These are phyloP conservation scores for Zingel zingel DNA, from an alignment of 2,113 vertebrate genomes.

Conservation along the genomic window DNA sequence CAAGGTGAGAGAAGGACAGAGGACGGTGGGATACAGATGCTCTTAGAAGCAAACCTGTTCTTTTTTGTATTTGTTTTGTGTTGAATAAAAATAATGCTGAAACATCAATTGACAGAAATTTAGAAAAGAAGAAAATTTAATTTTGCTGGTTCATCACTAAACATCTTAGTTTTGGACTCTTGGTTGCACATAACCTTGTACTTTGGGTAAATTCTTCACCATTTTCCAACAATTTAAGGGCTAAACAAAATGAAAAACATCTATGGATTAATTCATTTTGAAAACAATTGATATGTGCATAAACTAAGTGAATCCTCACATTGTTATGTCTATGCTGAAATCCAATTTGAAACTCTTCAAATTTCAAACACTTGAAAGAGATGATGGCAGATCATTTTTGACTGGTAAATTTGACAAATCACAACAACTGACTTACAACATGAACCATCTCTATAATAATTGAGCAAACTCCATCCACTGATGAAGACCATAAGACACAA, in stretches of 20 bases:
- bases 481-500: background rate
- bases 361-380: background rate
- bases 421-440: background rate
- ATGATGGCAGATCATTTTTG: background rate
- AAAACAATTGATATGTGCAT: background rate
- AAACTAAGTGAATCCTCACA: background rate
- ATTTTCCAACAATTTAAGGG: background rate
- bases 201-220: background rate
- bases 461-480: background rate
- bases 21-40: conserved; percentile 13
- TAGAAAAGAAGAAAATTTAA: background rate
- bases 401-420: background rate
- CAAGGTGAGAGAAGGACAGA: conserved; percentile 47
- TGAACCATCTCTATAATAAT: background rate
- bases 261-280: background rate
- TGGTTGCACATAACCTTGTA: background rate
- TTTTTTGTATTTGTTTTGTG: background rate
- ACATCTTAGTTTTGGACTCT: background rate
- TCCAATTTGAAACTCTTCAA: background rate
- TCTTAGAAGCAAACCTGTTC: background rate
- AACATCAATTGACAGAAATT: background rate
- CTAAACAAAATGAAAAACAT: background rate
- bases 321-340: background rate
- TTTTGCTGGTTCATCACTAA: background rate
- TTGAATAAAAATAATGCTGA: background rate